Conservation (phyloP, 2,113 vertebrate genomes). For the Zosterops borbonicus region DNA sequence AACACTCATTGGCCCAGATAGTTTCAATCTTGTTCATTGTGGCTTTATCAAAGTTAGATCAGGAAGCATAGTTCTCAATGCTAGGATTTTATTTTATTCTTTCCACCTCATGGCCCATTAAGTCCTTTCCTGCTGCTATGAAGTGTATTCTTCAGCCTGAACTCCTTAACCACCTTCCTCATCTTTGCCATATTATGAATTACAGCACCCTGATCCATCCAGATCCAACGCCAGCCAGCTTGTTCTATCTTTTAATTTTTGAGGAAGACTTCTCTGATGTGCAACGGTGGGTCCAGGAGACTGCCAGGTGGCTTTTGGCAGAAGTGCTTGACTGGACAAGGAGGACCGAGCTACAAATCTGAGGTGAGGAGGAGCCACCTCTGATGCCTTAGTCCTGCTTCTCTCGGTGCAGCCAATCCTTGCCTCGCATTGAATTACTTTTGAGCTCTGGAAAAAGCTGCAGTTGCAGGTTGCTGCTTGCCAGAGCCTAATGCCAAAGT, state of each 20-base stretch:
- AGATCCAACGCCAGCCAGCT: not conserved
- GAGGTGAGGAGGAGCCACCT: not conserved
- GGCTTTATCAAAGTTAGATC: not conserved
- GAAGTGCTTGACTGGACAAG: not conserved
- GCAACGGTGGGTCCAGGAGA: not conserved
- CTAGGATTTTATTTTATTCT: not conserved
- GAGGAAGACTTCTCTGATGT: not conserved
- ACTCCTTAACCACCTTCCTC: not conserved
- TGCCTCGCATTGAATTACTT: not conserved
- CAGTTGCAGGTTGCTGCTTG: slow-evolving; percentile 67
- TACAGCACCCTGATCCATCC: not conserved
- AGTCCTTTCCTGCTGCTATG: not conserved
- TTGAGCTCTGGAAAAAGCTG: slow-evolving; percentile 58
- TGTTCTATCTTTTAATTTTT: not conserved
- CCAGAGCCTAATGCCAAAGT: slow-evolving; percentile 49
- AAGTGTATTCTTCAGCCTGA: not conserved
- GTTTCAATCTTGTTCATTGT: not conserved
- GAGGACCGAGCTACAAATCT: not conserved
- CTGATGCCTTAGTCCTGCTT: not conserved
- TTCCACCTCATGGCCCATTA: not conserved
- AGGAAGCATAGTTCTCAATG: not conserved
- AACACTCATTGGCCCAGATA: not conserved
- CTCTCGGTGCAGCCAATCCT: not conserved
- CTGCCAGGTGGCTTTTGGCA: not conserved
- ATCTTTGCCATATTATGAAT: not conserved